Evolutionary conservation across 2,888 invertebrate genomes (phyloP).

Genomic region (Enoplolaimus lenunculus): DNA sequence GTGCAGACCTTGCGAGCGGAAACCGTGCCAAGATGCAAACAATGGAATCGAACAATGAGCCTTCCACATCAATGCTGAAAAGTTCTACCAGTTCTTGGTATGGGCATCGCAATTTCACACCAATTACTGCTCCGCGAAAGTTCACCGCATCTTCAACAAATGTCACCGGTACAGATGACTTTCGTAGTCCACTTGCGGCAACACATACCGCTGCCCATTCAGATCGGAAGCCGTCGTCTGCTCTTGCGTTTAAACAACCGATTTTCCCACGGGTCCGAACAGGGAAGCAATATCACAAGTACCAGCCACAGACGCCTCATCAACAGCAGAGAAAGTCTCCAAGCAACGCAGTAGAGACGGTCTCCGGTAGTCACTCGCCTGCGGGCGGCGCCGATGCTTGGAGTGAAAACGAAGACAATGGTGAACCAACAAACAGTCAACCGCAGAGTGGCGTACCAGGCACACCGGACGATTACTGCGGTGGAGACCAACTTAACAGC

Average conservation of each 20-base stretch:
- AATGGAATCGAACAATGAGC: neutral
- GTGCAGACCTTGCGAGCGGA: neutral
- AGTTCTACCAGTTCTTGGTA: too few relatives aligned
- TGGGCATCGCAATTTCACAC: neutral
- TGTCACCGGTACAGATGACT: neutral
- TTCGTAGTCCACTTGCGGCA: neutral
- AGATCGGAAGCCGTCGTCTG: neutral
- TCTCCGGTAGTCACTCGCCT: neutral
- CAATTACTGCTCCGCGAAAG: neutral
- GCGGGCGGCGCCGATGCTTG: too few relatives aligned
- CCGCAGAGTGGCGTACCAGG: too few relatives aligned
- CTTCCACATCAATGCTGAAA: too few relatives aligned
- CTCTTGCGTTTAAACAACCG: neutral
- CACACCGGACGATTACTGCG: neutral
- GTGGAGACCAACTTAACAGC: too few relatives aligned
- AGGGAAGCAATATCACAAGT: neutral
- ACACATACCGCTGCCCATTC: neutral
- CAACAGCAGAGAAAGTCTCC: too few relatives aligned
- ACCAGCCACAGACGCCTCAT: too few relatives aligned
- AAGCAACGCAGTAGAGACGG: too few relatives aligned
- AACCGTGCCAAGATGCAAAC: neutral
- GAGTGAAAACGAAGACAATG: neutral
- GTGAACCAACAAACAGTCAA: neutral
- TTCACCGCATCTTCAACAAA: neutral
- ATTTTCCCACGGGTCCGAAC: neutral